Evolutionary conservation across 1,140 invertebrate genomes (phyloP).

Genomic region (Tetraneura akinire): DNA sequence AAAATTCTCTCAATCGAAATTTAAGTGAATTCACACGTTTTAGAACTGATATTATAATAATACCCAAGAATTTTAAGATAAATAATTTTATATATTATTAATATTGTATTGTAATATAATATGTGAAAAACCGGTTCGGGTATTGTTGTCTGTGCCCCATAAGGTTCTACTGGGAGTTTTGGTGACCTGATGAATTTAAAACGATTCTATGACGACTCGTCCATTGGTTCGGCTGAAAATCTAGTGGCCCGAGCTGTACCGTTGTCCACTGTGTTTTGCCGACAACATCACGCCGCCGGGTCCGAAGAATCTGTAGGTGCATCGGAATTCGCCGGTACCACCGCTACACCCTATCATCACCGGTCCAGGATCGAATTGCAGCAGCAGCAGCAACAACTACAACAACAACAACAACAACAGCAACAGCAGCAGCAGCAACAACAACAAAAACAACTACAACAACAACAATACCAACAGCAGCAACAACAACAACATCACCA

Average conservation of each 20-base stretch:
- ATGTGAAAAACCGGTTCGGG: neutral
- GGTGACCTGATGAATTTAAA: conserved; percentile 77
- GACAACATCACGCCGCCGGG: conserved; percentile 59
- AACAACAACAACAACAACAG: neutral
- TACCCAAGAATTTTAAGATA: too few relatives aligned
- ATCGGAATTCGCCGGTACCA: conserved; percentile 54
- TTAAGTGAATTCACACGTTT: too few relatives aligned
- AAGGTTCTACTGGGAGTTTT: conserved; percentile 64
- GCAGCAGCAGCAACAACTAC: neutral
- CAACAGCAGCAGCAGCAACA: neutral
- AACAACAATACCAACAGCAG: neutral
- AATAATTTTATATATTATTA: too few relatives aligned
- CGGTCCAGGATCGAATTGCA: conserved; percentile 55
- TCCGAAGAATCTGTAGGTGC: conserved; percentile 55
- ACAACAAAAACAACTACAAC: neutral
- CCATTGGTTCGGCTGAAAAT: conserved; percentile 52
- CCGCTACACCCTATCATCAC: neutral
- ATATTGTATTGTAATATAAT: too few relatives aligned
- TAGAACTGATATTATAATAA: too few relatives aligned
- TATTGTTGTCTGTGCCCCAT: conserved; percentile 8
- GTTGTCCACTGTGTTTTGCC: conserved; percentile 68
- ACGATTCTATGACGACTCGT: conserved; percentile 65
- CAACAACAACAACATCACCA: neutral
- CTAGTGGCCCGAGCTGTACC: conserved; percentile 69
- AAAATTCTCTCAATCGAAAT: too few relatives aligned